phyloP scores from a whole-genome alignment of 53 echinoderm and acorn worm genomes.

The Henricia sp. region DNA sequence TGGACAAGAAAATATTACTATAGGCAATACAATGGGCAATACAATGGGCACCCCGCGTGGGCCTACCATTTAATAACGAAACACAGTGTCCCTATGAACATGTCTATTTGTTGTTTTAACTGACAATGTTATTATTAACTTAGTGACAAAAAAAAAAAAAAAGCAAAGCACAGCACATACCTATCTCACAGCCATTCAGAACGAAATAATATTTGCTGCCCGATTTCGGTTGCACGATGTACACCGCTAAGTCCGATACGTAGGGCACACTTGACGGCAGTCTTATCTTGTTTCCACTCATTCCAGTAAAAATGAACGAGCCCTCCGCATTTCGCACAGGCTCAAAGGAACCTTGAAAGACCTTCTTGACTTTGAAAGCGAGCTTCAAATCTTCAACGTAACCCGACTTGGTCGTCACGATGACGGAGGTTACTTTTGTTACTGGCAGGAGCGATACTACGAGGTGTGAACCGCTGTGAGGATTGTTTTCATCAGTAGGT shows the following conservation, averaged over 20 bases:
- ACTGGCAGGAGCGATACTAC: not conserved
- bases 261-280: not conserved
- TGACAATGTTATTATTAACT: no score
- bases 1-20: no score
- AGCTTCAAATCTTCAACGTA: not conserved
- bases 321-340: not conserved
- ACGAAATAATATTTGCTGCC: not conserved
- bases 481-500: not conserved
- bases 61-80: no score
- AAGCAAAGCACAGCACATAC: not conserved
- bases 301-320: not conserved
- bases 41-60: no score
- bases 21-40: no score
- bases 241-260: not conserved
- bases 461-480: not conserved
- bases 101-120: no score
- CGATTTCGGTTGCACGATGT: not conserved
- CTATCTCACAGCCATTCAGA: not conserved
- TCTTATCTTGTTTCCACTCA: not conserved
- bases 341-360: no score
- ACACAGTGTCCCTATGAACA: no score
- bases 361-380: not conserved
- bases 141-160: no score
- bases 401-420: not conserved
- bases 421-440: not conserved